A percentile compares a stretch with the other conserved stretches of the same genome.
These are phyloP conservation scores for Homarus gammarus DNA, from an alignment of 2,888 invertebrate species.

Conservation along the genomic window DNA sequence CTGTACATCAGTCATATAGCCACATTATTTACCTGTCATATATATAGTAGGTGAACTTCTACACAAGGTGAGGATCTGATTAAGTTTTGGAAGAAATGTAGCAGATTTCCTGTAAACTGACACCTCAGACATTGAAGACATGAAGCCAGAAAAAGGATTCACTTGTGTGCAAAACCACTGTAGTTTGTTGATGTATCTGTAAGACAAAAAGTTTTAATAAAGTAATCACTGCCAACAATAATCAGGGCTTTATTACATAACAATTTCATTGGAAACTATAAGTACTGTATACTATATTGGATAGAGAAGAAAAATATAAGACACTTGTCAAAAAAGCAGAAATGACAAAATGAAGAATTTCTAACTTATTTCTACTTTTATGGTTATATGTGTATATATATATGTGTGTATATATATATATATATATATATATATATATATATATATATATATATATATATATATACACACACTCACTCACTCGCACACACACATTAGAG, in stretches of 20 bases:
- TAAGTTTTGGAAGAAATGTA: background rate
- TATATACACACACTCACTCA: too few species aligned
- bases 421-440: too few species aligned
- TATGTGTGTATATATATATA: too few species aligned
- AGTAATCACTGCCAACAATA: background rate
- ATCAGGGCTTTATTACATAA: background rate
- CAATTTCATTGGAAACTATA: background rate
- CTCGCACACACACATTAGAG: too few species aligned
- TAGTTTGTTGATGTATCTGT: background rate
- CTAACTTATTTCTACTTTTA: too few species aligned
- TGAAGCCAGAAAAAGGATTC: background rate
- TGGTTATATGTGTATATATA: too few species aligned
- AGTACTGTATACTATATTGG: too few species aligned
- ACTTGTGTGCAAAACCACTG: background rate
- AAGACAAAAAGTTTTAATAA: background rate
- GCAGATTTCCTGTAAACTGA: background rate
- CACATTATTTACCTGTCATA: background rate
- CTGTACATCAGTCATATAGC: too few species aligned
- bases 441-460: too few species aligned
- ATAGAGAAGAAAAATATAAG: background rate
- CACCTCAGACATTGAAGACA: background rate
- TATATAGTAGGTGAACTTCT: background rate
- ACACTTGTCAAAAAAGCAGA: background rate
- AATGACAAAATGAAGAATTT: background rate
- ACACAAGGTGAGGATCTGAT: background rate